These are phyloP conservation scores for Goniozus legneri DNA, from an alignment of 1,140 invertebrate species.

Conservation along the genomic window DNA sequence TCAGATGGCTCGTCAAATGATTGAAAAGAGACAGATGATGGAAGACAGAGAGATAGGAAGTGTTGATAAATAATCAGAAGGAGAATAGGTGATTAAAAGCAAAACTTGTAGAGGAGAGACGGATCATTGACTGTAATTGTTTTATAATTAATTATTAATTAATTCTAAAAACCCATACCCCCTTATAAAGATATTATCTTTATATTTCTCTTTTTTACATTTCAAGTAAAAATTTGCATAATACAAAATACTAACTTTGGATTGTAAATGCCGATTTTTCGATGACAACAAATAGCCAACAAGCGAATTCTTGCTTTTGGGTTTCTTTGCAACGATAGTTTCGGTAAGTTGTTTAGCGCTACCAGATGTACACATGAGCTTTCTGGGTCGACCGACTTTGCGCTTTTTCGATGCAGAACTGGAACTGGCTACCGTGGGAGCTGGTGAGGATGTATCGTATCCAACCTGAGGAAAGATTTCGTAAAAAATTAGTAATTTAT, in stretches of 20 bases:
- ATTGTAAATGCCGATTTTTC: constrained; percentile 59
- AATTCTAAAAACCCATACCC: no score
- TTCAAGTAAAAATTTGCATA: no score
- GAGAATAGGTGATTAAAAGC: no score
- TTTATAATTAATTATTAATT: no score
- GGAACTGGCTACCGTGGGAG: constrained; percentile 27
- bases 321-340: constrained; percentile 79
- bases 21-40: no score
- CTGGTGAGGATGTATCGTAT: constrained; percentile 35
- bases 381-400: constrained; percentile 78
- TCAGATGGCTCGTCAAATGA: no score
- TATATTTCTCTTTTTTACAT: no score
- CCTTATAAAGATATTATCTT: no score
- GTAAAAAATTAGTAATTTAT: background rate
- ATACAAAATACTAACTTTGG: constrained; percentile 53
- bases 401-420: constrained; percentile 71
- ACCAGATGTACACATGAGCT: constrained; percentile 63
- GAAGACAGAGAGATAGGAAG: no score
- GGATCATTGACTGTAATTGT: no score
- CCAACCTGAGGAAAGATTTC: constrained; percentile 16
- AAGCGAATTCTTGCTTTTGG: constrained; percentile 62
- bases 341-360: constrained; percentile 62
- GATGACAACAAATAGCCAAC: constrained; percentile 63
- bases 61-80: no score
- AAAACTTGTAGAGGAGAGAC: no score